Evolutionary conservation across 2,113 vertebrate genomes (phyloP).

Genomic region (Entomyzon cyanotis): DNA sequence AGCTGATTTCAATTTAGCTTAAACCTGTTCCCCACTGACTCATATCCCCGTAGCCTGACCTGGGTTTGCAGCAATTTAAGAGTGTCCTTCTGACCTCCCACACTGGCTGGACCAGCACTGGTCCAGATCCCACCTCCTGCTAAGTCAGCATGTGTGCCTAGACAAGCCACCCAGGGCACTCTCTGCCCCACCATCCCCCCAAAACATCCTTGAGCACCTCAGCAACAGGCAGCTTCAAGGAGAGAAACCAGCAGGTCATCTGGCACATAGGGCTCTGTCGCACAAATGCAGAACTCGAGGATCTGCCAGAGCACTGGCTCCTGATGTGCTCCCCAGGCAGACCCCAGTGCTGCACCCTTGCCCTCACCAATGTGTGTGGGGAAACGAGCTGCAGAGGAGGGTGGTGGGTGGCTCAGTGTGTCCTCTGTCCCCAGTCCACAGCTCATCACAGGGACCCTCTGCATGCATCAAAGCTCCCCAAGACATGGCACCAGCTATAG

Average conservation of each 20-base stretch:
- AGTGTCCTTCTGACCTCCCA: not conserved
- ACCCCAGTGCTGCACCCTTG: not conserved
- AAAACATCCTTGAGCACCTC: not conserved
- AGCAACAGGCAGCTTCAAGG: not conserved
- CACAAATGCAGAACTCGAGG: fast-evolving
- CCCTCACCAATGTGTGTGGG: not conserved
- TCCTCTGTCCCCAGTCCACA: not conserved
- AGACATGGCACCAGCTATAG: not conserved
- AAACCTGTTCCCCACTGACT: slow-evolving; percentile 18
- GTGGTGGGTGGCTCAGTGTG: not conserved
- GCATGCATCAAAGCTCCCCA: not conserved
- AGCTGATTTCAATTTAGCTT: slow-evolving; percentile 22
- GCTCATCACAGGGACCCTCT: not conserved
- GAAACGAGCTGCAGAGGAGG: not conserved
- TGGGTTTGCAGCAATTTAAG: not conserved
- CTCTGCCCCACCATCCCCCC: not conserved
- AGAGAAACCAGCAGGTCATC: not conserved
- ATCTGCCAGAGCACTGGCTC: not conserved
- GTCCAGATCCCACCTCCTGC: not conserved
- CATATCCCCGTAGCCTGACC: not conserved
- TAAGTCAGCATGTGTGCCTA: not conserved
- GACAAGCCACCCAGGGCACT: not conserved
- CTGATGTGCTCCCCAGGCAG: not conserved
- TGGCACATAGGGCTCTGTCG: fast-evolving
- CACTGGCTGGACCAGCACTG: not conserved